Evolutionary conservation across 2,797 vertebrate species (phyloP), one percentile per base, ranked within the genome.

Genomic region (Harpagifer antarcticus): DNA sequence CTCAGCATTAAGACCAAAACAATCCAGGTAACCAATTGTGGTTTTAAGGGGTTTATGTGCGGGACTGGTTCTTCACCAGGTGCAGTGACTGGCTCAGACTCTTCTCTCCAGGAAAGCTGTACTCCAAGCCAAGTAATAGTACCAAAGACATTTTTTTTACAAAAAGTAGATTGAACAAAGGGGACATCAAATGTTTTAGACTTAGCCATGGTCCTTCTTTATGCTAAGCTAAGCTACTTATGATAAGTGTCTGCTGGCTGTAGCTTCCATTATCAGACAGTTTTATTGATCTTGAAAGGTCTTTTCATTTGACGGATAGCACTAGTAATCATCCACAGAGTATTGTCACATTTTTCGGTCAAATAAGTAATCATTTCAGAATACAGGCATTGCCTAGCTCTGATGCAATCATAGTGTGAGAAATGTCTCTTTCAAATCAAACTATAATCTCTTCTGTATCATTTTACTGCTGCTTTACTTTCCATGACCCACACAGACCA

Each of bases 381-480:
- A 78, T 59, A 37, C 14, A 6, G 19, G 23, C 27, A 37, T 55
- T 12, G 40, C 16, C 23, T 9, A 19, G n/a, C 23, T 17, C 19
- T 31, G 47, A 59, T 50, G 56, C 52, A 72, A 78, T 62, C 50
- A 71, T 9, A 19, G 13, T 8, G 48, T 61, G 20, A 50, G 9
- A 62, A 68, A 62, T 62, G 14, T 66, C 19, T 67, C 71, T 14
- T 48, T 82, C 44, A 79, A 58, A 83, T 72, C 45, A 55, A 66
- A 81, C 68, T 59, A 40, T 55, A 53, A 83, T 76, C 67, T 74
- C 43, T 45, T 55, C 62, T 2, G 55, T 71, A 57, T 48, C 40
- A 57, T 55, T 75, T 69, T 50, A 59, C 66, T 16, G 73, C 44
- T 42, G 68, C 62, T 86, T 79, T 79, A 83, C 60, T 79, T 60